Evolutionary conservation across 2,797 vertebrate species (phyloP).

Genomic region (Gila robusta): DNA sequence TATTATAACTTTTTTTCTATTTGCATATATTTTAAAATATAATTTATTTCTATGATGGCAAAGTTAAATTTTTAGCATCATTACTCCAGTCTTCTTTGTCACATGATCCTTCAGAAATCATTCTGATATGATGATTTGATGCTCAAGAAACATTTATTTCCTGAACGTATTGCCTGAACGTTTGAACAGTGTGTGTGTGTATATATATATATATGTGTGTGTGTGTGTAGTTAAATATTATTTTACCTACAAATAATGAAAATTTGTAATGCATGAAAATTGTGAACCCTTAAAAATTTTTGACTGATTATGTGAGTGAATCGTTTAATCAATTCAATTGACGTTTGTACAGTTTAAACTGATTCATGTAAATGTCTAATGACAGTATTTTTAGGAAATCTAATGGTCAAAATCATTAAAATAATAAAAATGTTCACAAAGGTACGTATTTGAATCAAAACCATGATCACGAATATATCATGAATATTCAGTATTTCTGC

Average conservation of each 20-base stretch:
- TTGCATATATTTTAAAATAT: not conserved
- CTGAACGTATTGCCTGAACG: no score
- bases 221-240: not conserved
- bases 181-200: no score
- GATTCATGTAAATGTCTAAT: not conserved
- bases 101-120: no score
- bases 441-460: not conserved
- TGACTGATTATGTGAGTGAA: not conserved
- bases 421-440: not conserved
- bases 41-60: no score
- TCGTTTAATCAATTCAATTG: not conserved
- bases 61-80: no score
- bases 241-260: not conserved
- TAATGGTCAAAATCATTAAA: not conserved
- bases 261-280: not conserved
- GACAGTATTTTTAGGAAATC: not conserved
- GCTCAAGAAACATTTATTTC: no score
- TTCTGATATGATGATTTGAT: no score
- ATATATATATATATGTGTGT: no score
- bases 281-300: not conserved
- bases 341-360: not conserved
- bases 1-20: not conserved
- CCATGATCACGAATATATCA: not conserved
- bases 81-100: no score
- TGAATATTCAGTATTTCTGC: not conserved